Conservation (phyloP, 2,113 vertebrate genomes). For the Cromileptes altivelis region DNA sequence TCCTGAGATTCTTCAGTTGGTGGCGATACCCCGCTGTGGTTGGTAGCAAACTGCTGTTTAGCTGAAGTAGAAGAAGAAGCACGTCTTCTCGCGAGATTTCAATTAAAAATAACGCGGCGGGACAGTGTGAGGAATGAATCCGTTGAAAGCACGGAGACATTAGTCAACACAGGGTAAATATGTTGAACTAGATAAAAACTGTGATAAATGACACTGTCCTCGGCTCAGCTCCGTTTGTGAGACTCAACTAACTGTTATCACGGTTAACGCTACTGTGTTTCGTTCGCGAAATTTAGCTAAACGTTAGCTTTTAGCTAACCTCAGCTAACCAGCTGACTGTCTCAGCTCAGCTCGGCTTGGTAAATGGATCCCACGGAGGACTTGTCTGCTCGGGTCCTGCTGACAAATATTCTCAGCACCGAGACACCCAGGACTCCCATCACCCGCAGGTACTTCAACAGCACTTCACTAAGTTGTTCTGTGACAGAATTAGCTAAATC, state of each 20-base stretch:
- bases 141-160: neutral
- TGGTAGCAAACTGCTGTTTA: neutral
- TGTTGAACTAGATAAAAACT: neutral
- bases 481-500: neutral
- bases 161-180: neutral
- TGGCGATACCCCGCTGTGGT: neutral
- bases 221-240: neutral
- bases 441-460: slow-evolving; percentile 65
- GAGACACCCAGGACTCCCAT: slow-evolving; percentile 77
- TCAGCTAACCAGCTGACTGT: slow-evolving; percentile 8
- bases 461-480: neutral
- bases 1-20: neutral
- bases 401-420: slow-evolving; percentile 75
- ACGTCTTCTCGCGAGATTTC: slow-evolving; percentile 46
- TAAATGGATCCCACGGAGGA: slow-evolving; percentile 80
- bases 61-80: neutral
- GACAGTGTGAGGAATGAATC: neutral
- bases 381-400: slow-evolving; percentile 79
- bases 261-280: no score
- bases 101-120: slow-evolving; percentile 74
- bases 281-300: no score
- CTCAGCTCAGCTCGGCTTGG: neutral
- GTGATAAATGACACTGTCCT: neutral
- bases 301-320: neutral
- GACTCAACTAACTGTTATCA: no score